A percentile compares a stretch with the other conserved stretches of the same genome.
These are phyloP conservation scores for Tachypleus tridentatus DNA, from an alignment of 1,140 invertebrate genomes.

Conservation along the genomic window DNA sequence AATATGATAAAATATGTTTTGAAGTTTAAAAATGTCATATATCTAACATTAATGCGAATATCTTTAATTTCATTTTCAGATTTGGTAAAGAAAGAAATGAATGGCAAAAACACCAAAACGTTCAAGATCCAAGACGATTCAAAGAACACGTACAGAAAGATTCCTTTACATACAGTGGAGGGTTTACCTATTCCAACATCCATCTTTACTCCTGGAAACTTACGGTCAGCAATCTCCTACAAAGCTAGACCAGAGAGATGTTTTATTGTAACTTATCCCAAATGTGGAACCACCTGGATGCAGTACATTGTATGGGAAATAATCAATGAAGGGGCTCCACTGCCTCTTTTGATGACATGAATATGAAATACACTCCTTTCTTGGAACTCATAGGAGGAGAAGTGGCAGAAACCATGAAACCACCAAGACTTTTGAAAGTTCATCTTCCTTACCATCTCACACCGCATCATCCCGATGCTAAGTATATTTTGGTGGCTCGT, in stretches of 20 bases:
- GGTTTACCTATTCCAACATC: neutral
- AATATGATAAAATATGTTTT: too few species aligned
- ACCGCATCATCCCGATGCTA: slow-evolving; percentile 35
- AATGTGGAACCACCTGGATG: slow-evolving; percentile 22
- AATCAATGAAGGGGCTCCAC: slow-evolving; percentile 2
- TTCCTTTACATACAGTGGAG: neutral
- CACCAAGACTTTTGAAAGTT: slow-evolving; percentile 39
- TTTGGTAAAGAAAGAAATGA: too few species aligned
- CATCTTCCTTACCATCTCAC: slow-evolving; percentile 61
- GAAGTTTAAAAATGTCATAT: too few species aligned
- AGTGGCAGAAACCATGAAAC: neutral
- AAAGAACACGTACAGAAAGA: too few species aligned
- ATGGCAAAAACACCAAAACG: too few species aligned
- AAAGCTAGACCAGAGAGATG: slow-evolving; percentile 26
- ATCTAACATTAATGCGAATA: too few species aligned
- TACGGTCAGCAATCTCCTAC: slow-evolving; percentile 13
- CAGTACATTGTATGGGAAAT: slow-evolving; percentile 12
- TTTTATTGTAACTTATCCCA: slow-evolving; percentile 33
- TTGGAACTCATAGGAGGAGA: slow-evolving; percentile 4
- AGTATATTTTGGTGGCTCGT: slow-evolving; percentile 58
- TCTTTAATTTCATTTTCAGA: too few species aligned
- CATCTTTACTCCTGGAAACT: neutral
- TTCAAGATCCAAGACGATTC: too few species aligned
- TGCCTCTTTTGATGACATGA: neutral
- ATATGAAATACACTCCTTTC: neutral